Conservation (phyloP, 2,797 vertebrate species). For the Sternotherus odoratus region DNA sequence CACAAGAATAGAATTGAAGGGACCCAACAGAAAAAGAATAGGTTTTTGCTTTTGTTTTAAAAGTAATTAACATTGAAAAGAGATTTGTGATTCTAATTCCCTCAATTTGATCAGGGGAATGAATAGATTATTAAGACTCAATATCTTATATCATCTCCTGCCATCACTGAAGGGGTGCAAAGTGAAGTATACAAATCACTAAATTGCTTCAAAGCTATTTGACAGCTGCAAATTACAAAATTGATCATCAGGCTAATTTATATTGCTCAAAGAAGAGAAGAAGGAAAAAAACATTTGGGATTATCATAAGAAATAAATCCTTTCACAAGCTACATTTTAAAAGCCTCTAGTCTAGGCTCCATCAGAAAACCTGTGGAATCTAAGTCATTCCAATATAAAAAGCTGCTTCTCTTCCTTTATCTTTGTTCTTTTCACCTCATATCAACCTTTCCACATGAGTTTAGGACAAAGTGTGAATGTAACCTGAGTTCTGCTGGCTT, state of each 20-base stretch:
- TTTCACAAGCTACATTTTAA: neutral
- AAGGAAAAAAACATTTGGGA: neutral
- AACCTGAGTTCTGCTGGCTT: neutral
- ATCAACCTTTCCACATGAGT: neutral
- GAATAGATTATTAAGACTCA: constrained; percentile 63
- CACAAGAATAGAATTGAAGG: neutral
- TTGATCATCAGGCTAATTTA: constrained; percentile 56
- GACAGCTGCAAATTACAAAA: constrained; percentile 64
- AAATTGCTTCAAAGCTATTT: constrained; percentile 69
- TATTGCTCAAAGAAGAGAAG: constrained; percentile 21
- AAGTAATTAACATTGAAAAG: constrained; percentile 5
- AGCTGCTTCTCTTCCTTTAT: neutral
- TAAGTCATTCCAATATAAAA: neutral
- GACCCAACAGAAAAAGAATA: neutral
- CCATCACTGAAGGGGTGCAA: constrained; percentile 45
- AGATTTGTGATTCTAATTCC: neutral
- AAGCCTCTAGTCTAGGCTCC: neutral
- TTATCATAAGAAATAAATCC: neutral
- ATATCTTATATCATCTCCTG: constrained; percentile 67
- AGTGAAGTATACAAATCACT: constrained; percentile 70
- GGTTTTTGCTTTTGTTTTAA: neutral
- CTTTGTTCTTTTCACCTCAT: neutral
- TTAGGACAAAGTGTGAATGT: neutral
- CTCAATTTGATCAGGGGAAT: constrained; percentile 37
- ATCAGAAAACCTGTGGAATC: rapidly evolving